phyloP scores from a whole-genome alignment of 2,888 invertebrate species.

The Gnatocerus cornutus region DNA sequence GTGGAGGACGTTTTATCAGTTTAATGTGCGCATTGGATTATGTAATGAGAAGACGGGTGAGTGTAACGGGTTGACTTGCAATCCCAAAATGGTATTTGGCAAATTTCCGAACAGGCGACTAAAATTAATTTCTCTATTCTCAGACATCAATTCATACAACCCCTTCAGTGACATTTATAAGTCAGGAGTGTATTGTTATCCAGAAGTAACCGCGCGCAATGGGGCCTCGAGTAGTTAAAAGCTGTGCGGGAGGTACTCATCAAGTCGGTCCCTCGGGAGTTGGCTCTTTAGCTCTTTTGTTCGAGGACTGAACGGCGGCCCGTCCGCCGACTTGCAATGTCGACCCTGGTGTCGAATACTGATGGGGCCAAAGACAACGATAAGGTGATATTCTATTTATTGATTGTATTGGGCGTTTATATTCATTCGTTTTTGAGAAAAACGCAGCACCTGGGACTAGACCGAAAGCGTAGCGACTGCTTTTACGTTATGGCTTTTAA shows the following conservation, averaged over 20 bases:
- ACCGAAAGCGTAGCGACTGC: slow-evolving; percentile 59
- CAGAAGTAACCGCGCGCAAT: slow-evolving; percentile 68
- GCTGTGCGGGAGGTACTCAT: slow-evolving; percentile 69
- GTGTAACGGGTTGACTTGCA: slow-evolving; percentile 56
- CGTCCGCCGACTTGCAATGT: slow-evolving; percentile 45
- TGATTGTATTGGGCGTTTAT: slow-evolving; percentile 65
- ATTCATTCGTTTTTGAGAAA: slow-evolving; percentile 63
- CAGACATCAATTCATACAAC: slow-evolving; percentile 70
- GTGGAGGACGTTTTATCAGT: slow-evolving; percentile 60
- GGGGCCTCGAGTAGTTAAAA: slow-evolving; percentile 69
- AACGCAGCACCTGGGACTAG: slow-evolving; percentile 62
- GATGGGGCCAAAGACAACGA: slow-evolving; percentile 49
- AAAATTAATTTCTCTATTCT: slow-evolving; percentile 70
- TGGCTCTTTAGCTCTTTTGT: slow-evolving; percentile 65
- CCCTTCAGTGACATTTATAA: slow-evolving; percentile 71
- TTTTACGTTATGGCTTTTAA: slow-evolving; percentile 48
- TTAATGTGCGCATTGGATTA: slow-evolving; percentile 60
- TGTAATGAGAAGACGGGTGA: slow-evolving; percentile 60
- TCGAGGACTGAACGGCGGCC: slow-evolving; percentile 56
- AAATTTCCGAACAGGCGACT: slow-evolving; percentile 69
- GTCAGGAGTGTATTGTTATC: slow-evolving; percentile 71
- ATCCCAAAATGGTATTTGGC: slow-evolving; percentile 68
- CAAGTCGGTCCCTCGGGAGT: slow-evolving; percentile 67
- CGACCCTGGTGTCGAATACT: slow-evolving; percentile 45
- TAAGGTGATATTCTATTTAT: slow-evolving; percentile 56